A percentile compares a stretch with the other conserved stretches of the same genome.
Evolutionary conservation across 2,113 vertebrate genomes (phyloP).

Genomic region (Anguilla rostrata): DNA sequence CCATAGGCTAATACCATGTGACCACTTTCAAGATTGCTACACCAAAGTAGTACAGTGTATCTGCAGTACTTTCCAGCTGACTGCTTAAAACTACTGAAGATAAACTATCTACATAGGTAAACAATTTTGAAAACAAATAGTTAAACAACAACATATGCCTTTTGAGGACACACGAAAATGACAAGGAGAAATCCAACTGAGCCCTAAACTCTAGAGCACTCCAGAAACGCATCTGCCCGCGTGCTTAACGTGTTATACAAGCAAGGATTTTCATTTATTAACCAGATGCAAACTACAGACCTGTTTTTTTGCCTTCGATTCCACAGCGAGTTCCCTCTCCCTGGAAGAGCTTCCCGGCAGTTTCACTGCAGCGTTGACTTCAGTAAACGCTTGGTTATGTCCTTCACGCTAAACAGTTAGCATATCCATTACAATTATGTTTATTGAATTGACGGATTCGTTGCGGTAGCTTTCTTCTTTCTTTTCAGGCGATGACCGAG

Average conservation of each 20-base stretch:
- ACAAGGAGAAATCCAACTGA: too few species aligned
- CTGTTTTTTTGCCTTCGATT: background rate
- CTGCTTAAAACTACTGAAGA: too few species aligned
- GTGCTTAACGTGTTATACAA: background rate
- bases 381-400: background rate
- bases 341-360: background rate
- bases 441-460: slow-evolving; percentile 16
- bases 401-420: background rate
- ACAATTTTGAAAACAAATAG: too few species aligned
- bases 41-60: too few species aligned
- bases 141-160: too few species aligned
- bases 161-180: too few species aligned
- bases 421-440: slow-evolving; percentile 3
- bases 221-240: too few species aligned
- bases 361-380: background rate
- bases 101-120: too few species aligned
- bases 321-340: background rate
- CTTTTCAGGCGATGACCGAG: background rate
- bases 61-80: too few species aligned
- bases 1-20: too few species aligned
- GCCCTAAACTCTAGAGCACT: too few species aligned
- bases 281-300: background rate
- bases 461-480: background rate
- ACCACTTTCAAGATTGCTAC: too few species aligned
- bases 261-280: background rate